Base-by-base conservation (phyloP, 2,113 vertebrate species). In the Dicerorhinus sumatrensis region DNA sequence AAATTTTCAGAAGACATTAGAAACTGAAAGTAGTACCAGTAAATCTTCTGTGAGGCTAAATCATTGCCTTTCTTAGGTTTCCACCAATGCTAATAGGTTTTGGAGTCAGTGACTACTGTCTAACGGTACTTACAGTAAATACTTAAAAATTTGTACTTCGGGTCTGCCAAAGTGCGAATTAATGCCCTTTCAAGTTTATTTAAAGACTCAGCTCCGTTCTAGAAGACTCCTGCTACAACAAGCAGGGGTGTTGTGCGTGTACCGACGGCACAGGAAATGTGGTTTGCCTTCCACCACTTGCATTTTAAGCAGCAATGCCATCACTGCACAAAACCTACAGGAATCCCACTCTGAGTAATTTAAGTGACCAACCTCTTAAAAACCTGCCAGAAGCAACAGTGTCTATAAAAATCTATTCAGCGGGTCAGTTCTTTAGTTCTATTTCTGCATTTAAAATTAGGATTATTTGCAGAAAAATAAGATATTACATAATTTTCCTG, bases 101-200 rank as follows among this genome's bases (percentile, higher is more conserved):
- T 79, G 77, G 96, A 97, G 42, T 91, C 42, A 94, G 77, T 72
- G 95, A 83, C 75, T 81, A 60, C 96, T 90, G 83, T 95, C 83
- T 90, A 60, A 82, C 72, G 8, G 76, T 92, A 96, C 96, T 98
- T 97, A 97, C 95, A 77, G 96, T 98, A 97, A 97, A 98, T 92
- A 97, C 97, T 98, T 98, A 97, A 96, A 96, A 98, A 89, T 95
- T 54, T 97, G 96, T 98, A 91, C 95, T 97, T 97, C 89, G 94
- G 94, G 91, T 97, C 97, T 96, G 97, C 94, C 97, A 92, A 95
- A 94, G 87, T 98, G 96, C 92, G 97, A 97, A 96, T 96, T 96
- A 92, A 67, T 90, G 67, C 67, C 75, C 96, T 97, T 98, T 98
- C 92, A 96, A 95, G 95, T 98, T 96, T 98, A 98, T 98, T 98